Conservation (phyloP, 2,888 invertebrate species). For the Rotaria sp. region DNA sequence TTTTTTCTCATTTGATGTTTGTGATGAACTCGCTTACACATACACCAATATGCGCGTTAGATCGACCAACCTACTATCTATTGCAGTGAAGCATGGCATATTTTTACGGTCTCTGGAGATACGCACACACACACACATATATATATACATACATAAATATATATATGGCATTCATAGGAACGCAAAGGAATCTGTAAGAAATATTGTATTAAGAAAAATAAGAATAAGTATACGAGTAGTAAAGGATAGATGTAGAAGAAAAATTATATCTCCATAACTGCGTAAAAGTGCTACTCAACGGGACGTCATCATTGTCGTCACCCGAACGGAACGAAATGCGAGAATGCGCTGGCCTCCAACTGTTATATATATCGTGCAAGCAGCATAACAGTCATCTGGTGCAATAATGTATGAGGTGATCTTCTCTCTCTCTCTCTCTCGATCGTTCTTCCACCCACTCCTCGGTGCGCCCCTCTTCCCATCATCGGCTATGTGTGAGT, state of each 20-base stretch:
- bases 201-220: neutral
- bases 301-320: neutral
- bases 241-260: neutral
- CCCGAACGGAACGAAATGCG: neutral
- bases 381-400: neutral
- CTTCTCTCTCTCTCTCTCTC: neutral
- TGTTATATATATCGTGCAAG: neutral
- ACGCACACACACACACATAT: neutral
- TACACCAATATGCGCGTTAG: neutral
- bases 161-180: neutral
- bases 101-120: slow-evolving; percentile 21
- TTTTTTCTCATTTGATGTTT: neutral
- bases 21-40: neutral
- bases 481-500: neutral
- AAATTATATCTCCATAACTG: slow-evolving; percentile 4
- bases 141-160: neutral
- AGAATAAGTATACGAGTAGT: neutral
- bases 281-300: neutral
- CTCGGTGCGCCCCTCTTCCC: neutral
- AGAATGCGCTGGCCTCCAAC: neutral
- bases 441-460: neutral
- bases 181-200: neutral
- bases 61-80: neutral
- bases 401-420: neutral
- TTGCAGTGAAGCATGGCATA: neutral